A percentile compares a stretch with the other conserved stretches of the same genome.
Evolutionary conservation across 2,888 invertebrate genomes (phyloP).

Genomic region (Ptycholaimellus sp.): DNA sequence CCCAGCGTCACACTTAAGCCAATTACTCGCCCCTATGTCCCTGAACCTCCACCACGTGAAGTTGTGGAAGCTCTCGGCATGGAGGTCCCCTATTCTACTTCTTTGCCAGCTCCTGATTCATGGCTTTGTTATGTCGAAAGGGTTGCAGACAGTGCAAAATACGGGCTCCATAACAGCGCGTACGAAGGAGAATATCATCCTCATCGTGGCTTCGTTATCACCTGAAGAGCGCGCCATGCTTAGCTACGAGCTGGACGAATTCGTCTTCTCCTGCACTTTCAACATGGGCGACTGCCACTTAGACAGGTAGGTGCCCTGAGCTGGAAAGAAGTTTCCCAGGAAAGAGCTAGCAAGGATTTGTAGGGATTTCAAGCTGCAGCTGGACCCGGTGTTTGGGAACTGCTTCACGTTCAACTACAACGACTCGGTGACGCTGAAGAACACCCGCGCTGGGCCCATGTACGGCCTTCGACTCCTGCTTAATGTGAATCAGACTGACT

Average conservation of each 20-base stretch:
- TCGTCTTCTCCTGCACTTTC: slow-evolving; percentile 17
- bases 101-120: too few relatives aligned
- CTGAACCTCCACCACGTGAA: too few relatives aligned
- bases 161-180: slow-evolving; percentile 22
- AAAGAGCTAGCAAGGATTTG: slow-evolving; percentile 7
- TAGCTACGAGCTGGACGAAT: slow-evolving; percentile 9
- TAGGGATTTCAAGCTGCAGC: slow-evolving; percentile 23
- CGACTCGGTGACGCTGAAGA: slow-evolving; percentile 18
- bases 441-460: slow-evolving; percentile 19
- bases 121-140: too few relatives aligned
- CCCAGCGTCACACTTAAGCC: too few relatives aligned
- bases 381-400: slow-evolving; percentile 25
- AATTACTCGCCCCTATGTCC: too few relatives aligned
- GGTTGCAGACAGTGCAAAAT: slow-evolving; percentile 19
- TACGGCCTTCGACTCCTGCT: slow-evolving; percentile 9
- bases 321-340: too few relatives aligned
- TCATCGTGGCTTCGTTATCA: slow-evolving; percentile 20
- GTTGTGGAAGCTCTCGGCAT: slow-evolving; percentile 3
- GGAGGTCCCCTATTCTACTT: slow-evolving; percentile 16
- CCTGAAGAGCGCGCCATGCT: slow-evolving; percentile 10
- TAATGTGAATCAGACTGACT: slow-evolving; percentile 22
- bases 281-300: slow-evolving; percentile 22
- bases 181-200: slow-evolving; percentile 23
- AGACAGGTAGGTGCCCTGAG: slow-evolving; percentile 8
- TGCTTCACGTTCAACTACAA: slow-evolving; percentile 26